phyloP scores from a whole-genome alignment of 2,113 vertebrate genomes.

The Burhinus oedicnemus region DNA sequence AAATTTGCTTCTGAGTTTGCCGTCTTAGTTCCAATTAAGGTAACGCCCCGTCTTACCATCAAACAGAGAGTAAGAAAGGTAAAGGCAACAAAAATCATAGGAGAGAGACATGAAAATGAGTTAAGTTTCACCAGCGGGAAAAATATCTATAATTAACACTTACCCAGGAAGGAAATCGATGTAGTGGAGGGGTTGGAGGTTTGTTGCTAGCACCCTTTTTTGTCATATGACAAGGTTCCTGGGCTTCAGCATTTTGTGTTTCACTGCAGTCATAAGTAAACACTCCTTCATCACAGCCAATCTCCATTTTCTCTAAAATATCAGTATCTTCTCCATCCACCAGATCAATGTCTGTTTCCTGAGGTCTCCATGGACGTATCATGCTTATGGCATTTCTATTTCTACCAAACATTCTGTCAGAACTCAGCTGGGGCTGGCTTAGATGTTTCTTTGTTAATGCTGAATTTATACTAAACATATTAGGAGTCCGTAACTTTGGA shows the following conservation, averaged over 20 bases:
- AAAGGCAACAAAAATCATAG: background rate
- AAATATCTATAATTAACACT: conserved; percentile 12
- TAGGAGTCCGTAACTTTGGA: conserved; percentile 81
- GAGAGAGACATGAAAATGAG: background rate
- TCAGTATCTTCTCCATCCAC: conserved; percentile 71
- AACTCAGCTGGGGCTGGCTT: conserved; percentile 91
- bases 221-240: conserved; percentile 51
- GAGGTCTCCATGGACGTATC: conserved; percentile 86
- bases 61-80: background rate
- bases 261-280: conserved; percentile 70
- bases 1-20: background rate
- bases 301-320: conserved; percentile 79
- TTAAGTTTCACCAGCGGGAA: background rate
- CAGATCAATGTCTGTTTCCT: conserved; percentile 89
- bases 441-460: conserved; percentile 87
- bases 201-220: conserved; percentile 75
- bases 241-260: conserved; percentile 33
- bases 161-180: conserved; percentile 98
- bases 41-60: background rate
- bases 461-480: conserved; percentile 76
- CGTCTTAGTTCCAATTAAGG: background rate
- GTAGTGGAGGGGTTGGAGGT: conserved; percentile 93
- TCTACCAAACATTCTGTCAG: conserved; percentile 81
- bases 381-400: conserved; percentile 97
- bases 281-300: conserved; percentile 63